phyloP scores from a whole-genome alignment of 2,888 invertebrate genomes.

The Fissipunctia ypsillon region DNA sequence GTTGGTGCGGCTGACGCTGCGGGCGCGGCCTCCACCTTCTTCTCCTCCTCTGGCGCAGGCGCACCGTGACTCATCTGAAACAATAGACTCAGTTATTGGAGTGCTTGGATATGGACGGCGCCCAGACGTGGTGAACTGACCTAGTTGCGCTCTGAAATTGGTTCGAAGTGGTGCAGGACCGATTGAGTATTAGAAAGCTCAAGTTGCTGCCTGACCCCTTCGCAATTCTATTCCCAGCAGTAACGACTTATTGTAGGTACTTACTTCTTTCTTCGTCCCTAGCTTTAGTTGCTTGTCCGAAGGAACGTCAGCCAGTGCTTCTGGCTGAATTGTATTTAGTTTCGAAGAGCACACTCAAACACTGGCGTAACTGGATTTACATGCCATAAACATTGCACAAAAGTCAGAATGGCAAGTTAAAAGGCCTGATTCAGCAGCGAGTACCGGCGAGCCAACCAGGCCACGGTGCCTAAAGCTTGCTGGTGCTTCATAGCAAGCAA shows the following conservation, averaged over 20 bases:
- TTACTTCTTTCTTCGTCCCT: conserved; percentile 17
- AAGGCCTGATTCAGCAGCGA: neutral
- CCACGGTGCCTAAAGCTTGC: neutral
- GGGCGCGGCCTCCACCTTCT: conserved; percentile 68
- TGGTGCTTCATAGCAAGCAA: neutral
- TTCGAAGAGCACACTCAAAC: conserved; percentile 1
- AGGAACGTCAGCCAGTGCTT: conserved; percentile 19
- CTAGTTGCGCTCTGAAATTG: neutral
- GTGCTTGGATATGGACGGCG: no score
- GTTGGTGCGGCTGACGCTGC: conserved; percentile 28
- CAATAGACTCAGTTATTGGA: neutral
- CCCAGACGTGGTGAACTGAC: neutral
- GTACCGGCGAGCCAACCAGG: neutral
- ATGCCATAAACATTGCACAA: neutral
- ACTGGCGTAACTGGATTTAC: conserved; percentile 1
- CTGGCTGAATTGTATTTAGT: conserved; percentile 23
- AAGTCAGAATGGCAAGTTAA: neutral
- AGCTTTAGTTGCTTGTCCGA: conserved; percentile 7
- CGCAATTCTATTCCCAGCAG: neutral
- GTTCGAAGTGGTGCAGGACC: no score
- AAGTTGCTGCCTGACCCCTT: neutral
- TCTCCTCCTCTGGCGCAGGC: conserved; percentile 77
- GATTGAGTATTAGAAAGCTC: neutral
- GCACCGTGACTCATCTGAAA: conserved; percentile 75
- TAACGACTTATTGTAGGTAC: neutral